Base-by-base conservation (phyloP, 2,888 invertebrate genomes). In the Artemia sinica region DNA sequence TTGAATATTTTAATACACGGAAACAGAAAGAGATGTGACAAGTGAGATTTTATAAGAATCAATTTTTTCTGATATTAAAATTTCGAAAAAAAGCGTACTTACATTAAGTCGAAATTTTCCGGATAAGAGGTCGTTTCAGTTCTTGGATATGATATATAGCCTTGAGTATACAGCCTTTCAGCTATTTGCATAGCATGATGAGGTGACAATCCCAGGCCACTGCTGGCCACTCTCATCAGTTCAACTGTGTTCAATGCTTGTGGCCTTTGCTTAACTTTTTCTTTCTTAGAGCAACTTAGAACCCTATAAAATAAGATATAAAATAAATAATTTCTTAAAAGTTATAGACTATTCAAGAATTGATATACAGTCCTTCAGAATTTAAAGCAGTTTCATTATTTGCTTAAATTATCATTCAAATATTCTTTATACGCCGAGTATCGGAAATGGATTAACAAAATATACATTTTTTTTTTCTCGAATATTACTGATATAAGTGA, bases 61-160 rank as follows among this genome's bases (percentile, higher is more conserved):
- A 28, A 28, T 28, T 28, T 28, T 28, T 28, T 28, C 28, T 28
- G 28, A 66, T 66, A 1, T 18, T 41, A 66, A 10, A 66, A 18
- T 1, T 48, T 2, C 12, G 18, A 51, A 50, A 28, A 67, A 65
- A 71, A 28, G 41, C 49, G 50, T 13, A 77, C 82, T 83, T 80
- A 89, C 88, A 84, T 79, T 70, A 97, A 81, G 81, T 98, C 96
- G 78, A 91, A 97, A 79, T 91, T 95, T 74, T 90, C 87, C 1
- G 96, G 88, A 79, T 98, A 98, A 69, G 88, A 87, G 0, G 95
- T 97, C 1, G 98, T 98, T 81, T 98, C 98, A 0, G 98, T 98
- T 74, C 98, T 84, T 0, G 98, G 98, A 80, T 98, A 98, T 76
- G 94, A 95, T 72, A 97, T 95, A 77, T 91, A 96, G 50, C 96